Evolutionary conservation across 2,888 invertebrate species (phyloP), one percentile per base, ranked within the genome.

Genomic region (Leucoptera coffeella): DNA sequence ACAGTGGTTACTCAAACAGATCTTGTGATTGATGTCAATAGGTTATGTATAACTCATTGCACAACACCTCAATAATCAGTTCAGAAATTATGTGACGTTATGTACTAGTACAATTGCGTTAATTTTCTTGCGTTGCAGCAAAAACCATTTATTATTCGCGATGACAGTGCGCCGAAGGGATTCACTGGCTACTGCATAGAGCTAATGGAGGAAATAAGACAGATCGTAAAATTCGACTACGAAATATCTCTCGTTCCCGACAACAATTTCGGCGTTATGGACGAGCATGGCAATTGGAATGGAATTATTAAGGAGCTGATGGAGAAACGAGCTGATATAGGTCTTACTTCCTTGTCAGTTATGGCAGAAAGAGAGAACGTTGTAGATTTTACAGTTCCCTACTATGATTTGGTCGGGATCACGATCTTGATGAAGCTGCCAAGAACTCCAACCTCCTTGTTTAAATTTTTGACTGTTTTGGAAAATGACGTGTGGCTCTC

Each of bases 291-390:
- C 1, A 82, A 83, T 38, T 91, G 91, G 91, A 84, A 85, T 49
- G 87, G 87, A 2, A 79, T 91, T 56, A 82, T 92, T 12, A 81
- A 78, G 44, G 88, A 85, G 44, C 58, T 90, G 12, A 78, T 85
- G 29, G 85, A 87, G 41, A 85, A 90, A 73, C 77, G 80, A 40
- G 96, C 95, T 0, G 96, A 97, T 48, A 93, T 97, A 37, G 95
- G 90, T 0, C 56, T 97, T 6, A 91, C 92, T 2, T 89, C 95
- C 0, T 75, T 97, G 48, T 92, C 94, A 0, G 95, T 97, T 0
- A 96, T 95, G 92, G 95, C 96, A 0, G 96, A 96, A 41, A 71
- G 97, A 19, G 95, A 95, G 59, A 91, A 90, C 45, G 93, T 95
- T 1, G 91, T 97, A 2, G 97, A 97, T 58, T 97, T 96, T 51